These are phyloP conservation scores for Dryobotodes eremita DNA, from an alignment of 2,888 invertebrate genomes.

Conservation along the genomic window DNA sequence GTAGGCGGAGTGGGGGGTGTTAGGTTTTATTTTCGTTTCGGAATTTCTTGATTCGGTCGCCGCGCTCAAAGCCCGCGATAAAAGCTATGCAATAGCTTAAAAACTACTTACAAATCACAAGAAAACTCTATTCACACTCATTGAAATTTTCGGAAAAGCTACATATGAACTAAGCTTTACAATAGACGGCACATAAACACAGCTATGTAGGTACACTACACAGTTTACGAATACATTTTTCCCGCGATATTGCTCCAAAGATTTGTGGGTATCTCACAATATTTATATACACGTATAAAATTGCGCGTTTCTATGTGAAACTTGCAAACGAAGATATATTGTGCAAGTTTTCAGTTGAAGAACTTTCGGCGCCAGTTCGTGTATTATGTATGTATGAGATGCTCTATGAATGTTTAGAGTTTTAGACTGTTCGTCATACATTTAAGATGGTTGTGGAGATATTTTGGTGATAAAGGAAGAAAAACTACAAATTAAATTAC, in stretches of 20 bases:
- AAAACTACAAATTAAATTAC: neutral
- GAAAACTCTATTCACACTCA: neutral
- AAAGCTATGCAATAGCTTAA: too few species aligned
- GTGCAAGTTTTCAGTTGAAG: constrained; percentile 56
- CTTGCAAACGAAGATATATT: constrained; percentile 62
- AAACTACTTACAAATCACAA: too few species aligned
- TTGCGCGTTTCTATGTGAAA: constrained; percentile 34
- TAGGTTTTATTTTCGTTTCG: too few species aligned
- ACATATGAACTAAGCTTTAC: constrained; percentile 27
- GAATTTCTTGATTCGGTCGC: too few species aligned
- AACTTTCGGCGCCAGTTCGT: constrained; percentile 35
- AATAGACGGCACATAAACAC: constrained; percentile 18
- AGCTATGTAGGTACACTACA: constrained; percentile 56
- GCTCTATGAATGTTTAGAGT: constrained; percentile 24
- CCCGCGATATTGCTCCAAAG: constrained; percentile 81
- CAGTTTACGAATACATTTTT: constrained; percentile 82
- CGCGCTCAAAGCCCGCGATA: too few species aligned
- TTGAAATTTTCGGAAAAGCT: neutral
- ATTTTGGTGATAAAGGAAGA: neutral
- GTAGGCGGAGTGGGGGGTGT: too few species aligned
- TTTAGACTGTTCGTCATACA: neutral
- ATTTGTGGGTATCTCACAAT: constrained; percentile 73
- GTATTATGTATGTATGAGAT: constrained; percentile 40
- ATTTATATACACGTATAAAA: constrained; percentile 54
- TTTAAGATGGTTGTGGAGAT: neutral